Evolutionary conservation across 2,113 vertebrate species (phyloP), one percentile per base, ranked within the genome.

Genomic region (Amphilophus citrinellus): DNA sequence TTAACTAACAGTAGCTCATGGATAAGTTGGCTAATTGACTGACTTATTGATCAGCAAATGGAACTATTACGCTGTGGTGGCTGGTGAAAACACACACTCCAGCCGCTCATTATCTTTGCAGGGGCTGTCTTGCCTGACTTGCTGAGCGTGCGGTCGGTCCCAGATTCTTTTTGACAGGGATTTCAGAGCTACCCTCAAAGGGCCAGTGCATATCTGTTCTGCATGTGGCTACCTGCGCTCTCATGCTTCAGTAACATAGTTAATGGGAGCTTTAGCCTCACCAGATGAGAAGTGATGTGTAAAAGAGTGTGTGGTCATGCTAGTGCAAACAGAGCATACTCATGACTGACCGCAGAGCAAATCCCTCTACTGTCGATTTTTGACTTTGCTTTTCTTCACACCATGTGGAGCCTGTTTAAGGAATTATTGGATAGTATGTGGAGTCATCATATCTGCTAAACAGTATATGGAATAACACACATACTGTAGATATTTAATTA

Each of bases 241-340:
- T 88, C 89, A 89, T 83, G 91, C 93, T 91, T 91, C 90, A 92
- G 81, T 91, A 87, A 82, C 85, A 91, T 87, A 76, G 77, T 86
- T 95, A 94, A 95, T 95, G 80, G 90, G 88, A 93, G 87, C 80
- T 88, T 92, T 83, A 83, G 89, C 63, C 60, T 80, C 44, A 14
- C 77, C 63, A 76, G 76, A 88, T 86, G 85, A 89, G 85, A 86
- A 88, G 83, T 57, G 84, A 84, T 89, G 85, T 86, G 81, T 56
- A 78, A 85, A 79, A 80, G 78, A 90, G 66, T 85, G 83, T 63
- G 83, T 60, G 87, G 91, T 82, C 89, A 91, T 84, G 75, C 90
- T 88, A 87, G 92, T 90, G 62, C 84, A 84, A 89, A 73, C 44
- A 65, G 22, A 71, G 75, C 56, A 42, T 10, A 44, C 53, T 65